Base-by-base conservation (phyloP, 2,797 vertebrate genomes). In the Dendrocincla fuliginosa region DNA sequence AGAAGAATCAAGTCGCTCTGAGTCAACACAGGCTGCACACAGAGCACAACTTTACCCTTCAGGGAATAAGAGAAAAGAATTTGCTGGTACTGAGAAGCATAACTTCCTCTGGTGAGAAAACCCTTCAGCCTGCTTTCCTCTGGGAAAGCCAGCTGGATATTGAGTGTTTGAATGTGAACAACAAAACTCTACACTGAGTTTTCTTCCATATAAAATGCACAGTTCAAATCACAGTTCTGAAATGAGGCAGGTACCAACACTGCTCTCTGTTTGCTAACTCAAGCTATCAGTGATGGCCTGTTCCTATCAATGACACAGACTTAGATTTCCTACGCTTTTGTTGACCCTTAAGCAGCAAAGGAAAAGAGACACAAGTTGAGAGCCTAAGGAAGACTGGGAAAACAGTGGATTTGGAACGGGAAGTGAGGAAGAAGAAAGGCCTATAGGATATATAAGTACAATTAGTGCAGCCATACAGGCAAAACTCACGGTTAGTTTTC, bases 381-480 rank as follows among this genome's bases (percentile, higher is more conserved):
- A 71, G 7, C 8, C 35, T 18, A 39, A 14, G 27, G 44, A 81
- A 90, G 12, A 9, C 16, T 75, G 49, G 35, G 30, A 64, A 83
- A 67, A n/a, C 3, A 41, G 27, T 16, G 16, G 56, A 35, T 65
- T 27, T 56, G 27, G 35, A 55, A 42, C 2, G 56, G 16, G 16
- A 70, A 42, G 2, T 16, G 89, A 42, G 14, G 19, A 78, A 84
- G 4, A 11, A 84, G 73, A 44, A 55, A 46, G 5, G 23, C 6
- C 10, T 46, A 4, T 16, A 71, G 30, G 65, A 78, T 74, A 77
- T 11, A 27, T 1, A 52, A 8, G 28, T 27, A 83, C 55, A 74
- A 88, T 59, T 9, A 49, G 24, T 1, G 0, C 9, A 67, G 70
- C 5, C 1, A 0, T 18, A 39, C 15, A 56, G 53, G 37, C 11